phyloP scores from a whole-genome alignment of 2,888 invertebrate species.

The Toxonevra muliebris region DNA sequence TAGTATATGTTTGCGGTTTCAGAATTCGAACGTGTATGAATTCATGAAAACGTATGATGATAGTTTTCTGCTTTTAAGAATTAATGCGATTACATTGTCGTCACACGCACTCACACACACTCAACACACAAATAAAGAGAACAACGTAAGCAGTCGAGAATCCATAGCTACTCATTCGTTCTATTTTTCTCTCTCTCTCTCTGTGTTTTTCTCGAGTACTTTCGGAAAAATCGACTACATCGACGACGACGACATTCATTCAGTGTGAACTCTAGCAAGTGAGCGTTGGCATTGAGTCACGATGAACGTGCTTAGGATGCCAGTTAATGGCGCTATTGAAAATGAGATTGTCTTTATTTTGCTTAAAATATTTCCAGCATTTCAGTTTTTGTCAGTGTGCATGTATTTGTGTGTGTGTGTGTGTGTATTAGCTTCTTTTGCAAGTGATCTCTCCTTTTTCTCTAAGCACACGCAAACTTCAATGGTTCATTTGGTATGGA shows the following conservation, averaged over 20 bases:
- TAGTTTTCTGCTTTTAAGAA: conserved; percentile 16
- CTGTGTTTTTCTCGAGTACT: too few species aligned
- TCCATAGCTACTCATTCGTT: too few species aligned
- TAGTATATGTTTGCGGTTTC: not conserved
- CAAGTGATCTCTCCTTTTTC: not conserved
- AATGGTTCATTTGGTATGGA: too few species aligned
- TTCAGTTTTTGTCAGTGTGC: not conserved
- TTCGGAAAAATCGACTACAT: not conserved
- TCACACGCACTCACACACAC: too few species aligned
- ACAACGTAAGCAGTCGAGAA: too few species aligned
- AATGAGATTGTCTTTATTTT: too few species aligned
- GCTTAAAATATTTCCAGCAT: not conserved
- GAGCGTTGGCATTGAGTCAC: not conserved
- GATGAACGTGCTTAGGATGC: conserved; percentile 1
- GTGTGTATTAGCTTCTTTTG: not conserved
- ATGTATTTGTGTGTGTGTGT: not conserved
- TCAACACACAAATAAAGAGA: too few species aligned
- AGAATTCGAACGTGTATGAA: not conserved
- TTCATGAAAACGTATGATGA: not conserved
- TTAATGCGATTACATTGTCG: conserved; percentile 21
- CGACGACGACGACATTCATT: not conserved
- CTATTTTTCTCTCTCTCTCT: too few species aligned
- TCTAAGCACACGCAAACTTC: not conserved
- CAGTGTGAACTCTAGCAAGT: not conserved
- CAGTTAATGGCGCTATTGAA: not conserved